Conservation (phyloP, 1,140 invertebrate genomes). For the Drosophila guanche region DNA sequence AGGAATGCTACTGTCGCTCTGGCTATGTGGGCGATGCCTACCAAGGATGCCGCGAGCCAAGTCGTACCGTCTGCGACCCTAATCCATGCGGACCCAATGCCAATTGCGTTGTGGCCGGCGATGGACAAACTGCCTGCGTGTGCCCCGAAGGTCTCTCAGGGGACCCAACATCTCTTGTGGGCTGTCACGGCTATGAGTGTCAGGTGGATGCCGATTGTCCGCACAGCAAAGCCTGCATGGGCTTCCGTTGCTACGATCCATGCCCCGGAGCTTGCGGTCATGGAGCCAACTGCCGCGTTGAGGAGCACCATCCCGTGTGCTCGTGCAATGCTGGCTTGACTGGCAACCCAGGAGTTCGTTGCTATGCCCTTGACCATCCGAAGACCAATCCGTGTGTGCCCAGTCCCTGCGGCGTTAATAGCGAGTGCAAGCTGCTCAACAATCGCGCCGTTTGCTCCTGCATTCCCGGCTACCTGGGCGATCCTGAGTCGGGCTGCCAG, state of each 20-base stretch:
- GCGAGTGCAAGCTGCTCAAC: slow-evolving; percentile 88
- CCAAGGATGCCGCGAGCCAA: slow-evolving; percentile 87
- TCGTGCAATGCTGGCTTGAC: slow-evolving; percentile 88
- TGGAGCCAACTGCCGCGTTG: slow-evolving; percentile 88
- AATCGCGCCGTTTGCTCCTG: slow-evolving; percentile 91
- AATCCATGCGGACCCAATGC: slow-evolving; percentile 92
- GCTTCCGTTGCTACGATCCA: slow-evolving; percentile 90
- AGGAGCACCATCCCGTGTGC: slow-evolving; percentile 91
- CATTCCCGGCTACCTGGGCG: slow-evolving; percentile 88
- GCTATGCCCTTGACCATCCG: slow-evolving; percentile 85
- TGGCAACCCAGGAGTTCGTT: slow-evolving; percentile 90
- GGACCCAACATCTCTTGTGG: slow-evolving; percentile 88
- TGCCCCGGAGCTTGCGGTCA: slow-evolving; percentile 92
- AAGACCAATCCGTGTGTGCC: slow-evolving; percentile 88
- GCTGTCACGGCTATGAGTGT: slow-evolving; percentile 91
- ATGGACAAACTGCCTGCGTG: slow-evolving; percentile 88
- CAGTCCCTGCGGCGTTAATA: slow-evolving; percentile 91
- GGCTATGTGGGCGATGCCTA: slow-evolving; percentile 91
- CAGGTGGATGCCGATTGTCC: slow-evolving; percentile 90
- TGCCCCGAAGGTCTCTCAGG: slow-evolving; percentile 91
- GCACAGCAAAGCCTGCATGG: slow-evolving; percentile 89
- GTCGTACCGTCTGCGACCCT: slow-evolving; percentile 87
- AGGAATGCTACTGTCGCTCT: slow-evolving; percentile 90
- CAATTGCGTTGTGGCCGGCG: slow-evolving; percentile 87
- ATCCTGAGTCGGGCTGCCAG: slow-evolving; percentile 89